phyloP scores from a whole-genome alignment of 2,113 vertebrate genomes.

The Anolis sagrei region DNA sequence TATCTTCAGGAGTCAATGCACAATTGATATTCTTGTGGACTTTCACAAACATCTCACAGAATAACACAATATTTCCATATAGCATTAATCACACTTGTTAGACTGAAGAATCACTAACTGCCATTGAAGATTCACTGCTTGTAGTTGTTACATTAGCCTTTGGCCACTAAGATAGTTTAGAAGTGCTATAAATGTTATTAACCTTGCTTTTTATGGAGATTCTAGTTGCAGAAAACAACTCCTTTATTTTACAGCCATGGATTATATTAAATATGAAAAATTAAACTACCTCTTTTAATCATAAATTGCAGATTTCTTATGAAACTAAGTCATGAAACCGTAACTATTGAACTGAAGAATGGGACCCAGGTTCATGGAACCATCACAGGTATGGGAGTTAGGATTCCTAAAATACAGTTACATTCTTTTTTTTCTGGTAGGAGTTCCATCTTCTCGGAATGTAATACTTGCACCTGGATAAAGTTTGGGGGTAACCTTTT shows the following conservation, averaged over 20 bases:
- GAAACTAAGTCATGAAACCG: slow-evolving; percentile 99
- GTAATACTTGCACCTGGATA: not conserved
- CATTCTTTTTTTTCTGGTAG: not conserved
- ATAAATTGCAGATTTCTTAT: slow-evolving; percentile 90
- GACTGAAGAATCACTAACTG: not conserved
- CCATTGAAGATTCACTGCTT: not conserved
- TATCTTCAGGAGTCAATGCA: not conserved
- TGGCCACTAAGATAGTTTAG: not conserved
- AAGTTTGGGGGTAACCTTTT: not conserved
- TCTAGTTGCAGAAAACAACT: too few relatives aligned
- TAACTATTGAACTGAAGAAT: slow-evolving; percentile 98
- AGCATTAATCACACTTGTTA: not conserved
- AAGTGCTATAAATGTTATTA: not conserved
- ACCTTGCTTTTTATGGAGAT: not conserved
- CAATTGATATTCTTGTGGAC: too few relatives aligned
- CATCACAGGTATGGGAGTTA: slow-evolving; percentile 86
- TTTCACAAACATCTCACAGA: not conserved
- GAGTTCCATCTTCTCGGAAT: not conserved
- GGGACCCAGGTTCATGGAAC: slow-evolving; percentile 98
- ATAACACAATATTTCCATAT: not conserved
- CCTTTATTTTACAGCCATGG: too few relatives aligned
- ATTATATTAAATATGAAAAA: not conserved
- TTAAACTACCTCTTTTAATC: slow-evolving; percentile 1
- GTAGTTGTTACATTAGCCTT: not conserved
- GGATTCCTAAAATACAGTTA: accelerated